These are phyloP conservation scores for Hypselothyrea guttata DNA, from an alignment of 2,888 invertebrate genomes.

Conservation along the genomic window DNA sequence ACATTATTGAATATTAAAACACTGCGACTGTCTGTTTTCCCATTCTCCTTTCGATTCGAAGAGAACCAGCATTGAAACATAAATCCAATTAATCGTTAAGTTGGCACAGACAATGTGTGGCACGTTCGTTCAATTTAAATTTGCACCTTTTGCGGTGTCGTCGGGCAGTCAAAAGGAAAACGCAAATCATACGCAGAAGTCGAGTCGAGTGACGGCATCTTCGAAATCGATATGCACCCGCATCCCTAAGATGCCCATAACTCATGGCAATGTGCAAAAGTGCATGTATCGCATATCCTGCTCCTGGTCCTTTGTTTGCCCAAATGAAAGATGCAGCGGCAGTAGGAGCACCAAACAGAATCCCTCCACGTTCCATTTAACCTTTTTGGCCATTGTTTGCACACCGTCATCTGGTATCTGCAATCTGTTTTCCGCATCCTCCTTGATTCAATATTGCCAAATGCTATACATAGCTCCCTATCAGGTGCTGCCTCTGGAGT, in stretches of 20 bases:
- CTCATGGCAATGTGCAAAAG: constrained; percentile 81
- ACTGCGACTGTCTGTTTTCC: too few relatives aligned
- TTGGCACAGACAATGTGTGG: constrained; percentile 58
- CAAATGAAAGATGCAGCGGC: constrained; percentile 51
- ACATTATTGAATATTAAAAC: constrained; percentile 61
- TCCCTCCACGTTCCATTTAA: constrained; percentile 32
- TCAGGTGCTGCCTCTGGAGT: constrained; percentile 42
- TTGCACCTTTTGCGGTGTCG: constrained; percentile 61
- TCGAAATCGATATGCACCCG: constrained; percentile 74
- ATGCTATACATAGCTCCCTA: constrained; percentile 43
- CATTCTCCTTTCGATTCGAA: too few relatives aligned
- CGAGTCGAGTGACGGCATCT: constrained; percentile 34
- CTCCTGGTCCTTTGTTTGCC: constrained; percentile 54
- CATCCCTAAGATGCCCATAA: constrained; percentile 73
- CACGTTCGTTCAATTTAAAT: constrained; percentile 55
- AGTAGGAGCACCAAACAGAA: background rate
- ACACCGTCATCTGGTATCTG: constrained; percentile 64
- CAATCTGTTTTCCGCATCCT: constrained; percentile 72
- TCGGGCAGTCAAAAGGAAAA: constrained; percentile 50
- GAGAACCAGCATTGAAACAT: constrained; percentile 40
- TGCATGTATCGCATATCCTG: constrained; percentile 74
- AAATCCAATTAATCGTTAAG: constrained; percentile 75
- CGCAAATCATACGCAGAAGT: constrained; percentile 65
- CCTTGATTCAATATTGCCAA: constrained; percentile 72
- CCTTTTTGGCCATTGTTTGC: constrained; percentile 55